Base-by-base conservation (phyloP, 2,888 invertebrate species). In the Cephus pulcher region DNA sequence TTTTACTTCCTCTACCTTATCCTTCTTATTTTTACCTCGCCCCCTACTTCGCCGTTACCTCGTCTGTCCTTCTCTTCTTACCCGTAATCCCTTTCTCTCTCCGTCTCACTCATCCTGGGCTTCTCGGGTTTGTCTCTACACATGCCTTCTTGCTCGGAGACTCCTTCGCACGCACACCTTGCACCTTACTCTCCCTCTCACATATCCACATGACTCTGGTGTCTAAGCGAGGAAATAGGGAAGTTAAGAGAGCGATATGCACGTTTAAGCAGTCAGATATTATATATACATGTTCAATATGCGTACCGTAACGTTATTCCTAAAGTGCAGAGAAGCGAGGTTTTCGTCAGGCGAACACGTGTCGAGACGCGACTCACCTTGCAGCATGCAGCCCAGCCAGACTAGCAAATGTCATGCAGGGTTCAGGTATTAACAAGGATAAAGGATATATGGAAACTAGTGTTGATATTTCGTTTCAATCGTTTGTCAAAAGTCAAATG, bases 41-140 rank as follows among this genome's bases (percentile, higher is more conserved):
- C 30, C 74, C 73, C 77, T 71, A 69, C 79, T 71, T 12, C 71
- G 33, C 35, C 73, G 80, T 75, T 75, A 77, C 80, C 75, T 56
- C 32, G 56, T 34, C 71, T 15, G 30, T 23, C 75, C 40, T 30
- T 80, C 75, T 73, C 73, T 76, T 75, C 73, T 34, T 74, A 74
- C 73, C 23, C 23, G 23, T 6, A 23, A 23, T 56, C 40, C 74
- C 73, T 56, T 74, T 56, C 74, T 74, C 37, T 68, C 23, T 71
- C 35, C 56, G 23, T 56, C 9, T 23, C 23, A 23, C 56, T 23
- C 56, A 6, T 56, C 56, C 6, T 9, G 23, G 23, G 23, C 56
- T 23, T 56, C 9, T 56, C 56, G 23, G 23, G 56, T 56, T 56
- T 56, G 56, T 56, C 56, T 56, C 23, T 56, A 23, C 56, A 56